Evolutionary conservation across 2,113 vertebrate species (phyloP), one percentile per base, ranked within the genome.

Genomic region (Oryzias javanicus): DNA sequence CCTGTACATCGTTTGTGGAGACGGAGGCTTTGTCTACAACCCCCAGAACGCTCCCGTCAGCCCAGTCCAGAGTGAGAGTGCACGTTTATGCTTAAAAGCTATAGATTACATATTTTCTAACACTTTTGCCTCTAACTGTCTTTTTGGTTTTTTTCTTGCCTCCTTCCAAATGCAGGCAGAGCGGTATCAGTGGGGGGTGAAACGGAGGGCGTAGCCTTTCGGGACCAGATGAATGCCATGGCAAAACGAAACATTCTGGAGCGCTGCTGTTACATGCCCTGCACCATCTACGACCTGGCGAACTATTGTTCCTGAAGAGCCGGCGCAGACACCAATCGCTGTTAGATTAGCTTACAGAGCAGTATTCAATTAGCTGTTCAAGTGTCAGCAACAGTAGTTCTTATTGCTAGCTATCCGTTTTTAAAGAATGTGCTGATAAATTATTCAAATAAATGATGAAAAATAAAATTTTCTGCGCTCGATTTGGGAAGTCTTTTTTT

Each of bases 161-260:
- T 61, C 7, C 40, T 72, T 49, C 67, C 86, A 87, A 93, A 63
- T 49, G 85, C 70, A 19, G 24, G 74, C 17, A 83, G 80, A 60
- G 69, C 49, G 40, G 83, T 72, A 0, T 82, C 62, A 59, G 50
- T 67, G 0, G 41, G 76, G 14, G 71, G 74, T 46, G 87, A 83
- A 0, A 86, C 87, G 0, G 89, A 92, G 42, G 25, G 72, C 44
- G 82, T 87, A 22, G 88, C 82, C 27, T 89, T 89, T 66, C 72
- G 84, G 58, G 92, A 88, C 45, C 88, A 89, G 64, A 93, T 86
- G 46, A 88, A 83, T 17, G 70, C 86, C 69, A 89, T 82, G 44
- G 89, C 85, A 75, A 94, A 95, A 71, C 74, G 92, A 1, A 92
- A 92, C 40, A 95, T 96, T 0, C 93, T 95, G 55, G 93, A 97